Conservation (phyloP, 2,113 vertebrate genomes). For the Strix aluco region DNA sequence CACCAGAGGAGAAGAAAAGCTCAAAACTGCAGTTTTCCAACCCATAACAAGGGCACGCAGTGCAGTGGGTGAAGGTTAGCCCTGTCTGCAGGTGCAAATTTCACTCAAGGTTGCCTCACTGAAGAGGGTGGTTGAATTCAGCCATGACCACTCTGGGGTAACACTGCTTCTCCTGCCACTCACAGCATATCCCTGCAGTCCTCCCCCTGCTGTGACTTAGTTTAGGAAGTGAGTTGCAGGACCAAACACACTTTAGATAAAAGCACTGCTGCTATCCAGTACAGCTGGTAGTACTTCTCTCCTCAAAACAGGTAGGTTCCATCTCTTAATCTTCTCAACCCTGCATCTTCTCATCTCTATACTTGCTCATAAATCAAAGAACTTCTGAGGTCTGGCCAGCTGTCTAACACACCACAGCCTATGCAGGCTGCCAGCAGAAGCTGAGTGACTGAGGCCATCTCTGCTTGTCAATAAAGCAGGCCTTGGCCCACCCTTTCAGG, state of each 20-base stretch:
- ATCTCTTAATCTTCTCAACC: not conserved
- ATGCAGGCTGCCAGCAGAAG: not conserved
- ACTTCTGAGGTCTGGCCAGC: not conserved
- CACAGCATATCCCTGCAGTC: not conserved
- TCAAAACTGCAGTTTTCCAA: not conserved
- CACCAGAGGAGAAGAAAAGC: not conserved
- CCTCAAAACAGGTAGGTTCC: not conserved
- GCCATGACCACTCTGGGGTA: not conserved
- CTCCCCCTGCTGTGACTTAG: not conserved
- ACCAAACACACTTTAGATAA: not conserved
- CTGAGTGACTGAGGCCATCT: not conserved
- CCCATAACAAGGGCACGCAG: fast-evolving
- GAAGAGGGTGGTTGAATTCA: not conserved
- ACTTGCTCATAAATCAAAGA: not conserved
- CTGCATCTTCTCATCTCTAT: not conserved
- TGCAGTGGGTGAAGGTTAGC: not conserved
- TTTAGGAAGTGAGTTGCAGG: not conserved
- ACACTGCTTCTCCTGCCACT: not conserved
- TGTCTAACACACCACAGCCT: fast-evolving
- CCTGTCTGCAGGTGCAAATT: not conserved
- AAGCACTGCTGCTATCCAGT: not conserved
- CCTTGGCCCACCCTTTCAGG: not conserved
- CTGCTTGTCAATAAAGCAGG: not conserved
- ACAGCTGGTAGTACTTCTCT: not conserved
- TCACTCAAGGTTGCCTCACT: not conserved